phyloP scores from a whole-genome alignment of 2,113 vertebrate genomes.

The Peromyscus californicus region DNA sequence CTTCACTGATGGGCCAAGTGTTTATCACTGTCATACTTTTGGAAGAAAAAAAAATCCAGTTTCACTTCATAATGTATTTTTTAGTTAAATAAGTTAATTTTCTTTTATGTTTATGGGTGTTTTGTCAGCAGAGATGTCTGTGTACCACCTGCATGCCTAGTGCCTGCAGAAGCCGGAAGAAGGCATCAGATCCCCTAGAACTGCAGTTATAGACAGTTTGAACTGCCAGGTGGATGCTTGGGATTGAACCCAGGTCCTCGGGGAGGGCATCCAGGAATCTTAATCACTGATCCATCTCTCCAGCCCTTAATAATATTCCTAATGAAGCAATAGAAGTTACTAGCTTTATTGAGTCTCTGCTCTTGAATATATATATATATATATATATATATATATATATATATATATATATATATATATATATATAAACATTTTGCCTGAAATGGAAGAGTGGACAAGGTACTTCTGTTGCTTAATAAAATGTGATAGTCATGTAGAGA shows the following conservation, averaged over 20 bases:
- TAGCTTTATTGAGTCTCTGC: constrained; percentile 31
- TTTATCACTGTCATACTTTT: background rate
- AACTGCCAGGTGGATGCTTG: background rate
- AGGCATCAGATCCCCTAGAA: background rate
- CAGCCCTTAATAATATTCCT: background rate
- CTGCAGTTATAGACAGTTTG: background rate
- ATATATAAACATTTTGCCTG: background rate
- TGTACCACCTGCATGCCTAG: background rate
- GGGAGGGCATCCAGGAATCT: background rate
- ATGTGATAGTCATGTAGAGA: background rate
- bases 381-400: background rate
- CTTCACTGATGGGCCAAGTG: background rate
- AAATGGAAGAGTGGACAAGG: background rate
- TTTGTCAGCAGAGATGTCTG: background rate
- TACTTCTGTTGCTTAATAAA: background rate
- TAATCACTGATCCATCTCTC: background rate
- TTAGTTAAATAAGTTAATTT: background rate
- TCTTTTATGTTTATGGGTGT: background rate
- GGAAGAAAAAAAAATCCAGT: background rate
- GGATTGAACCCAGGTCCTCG: background rate
- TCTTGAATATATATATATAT: background rate
- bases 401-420: background rate
- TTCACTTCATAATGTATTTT: background rate
- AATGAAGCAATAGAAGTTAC: background rate
- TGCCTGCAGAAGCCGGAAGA: background rate